Evolutionary conservation across 2,797 vertebrate genomes (phyloP), one percentile per base, ranked within the genome.

Genomic region (Pitangus sulphuratus): DNA sequence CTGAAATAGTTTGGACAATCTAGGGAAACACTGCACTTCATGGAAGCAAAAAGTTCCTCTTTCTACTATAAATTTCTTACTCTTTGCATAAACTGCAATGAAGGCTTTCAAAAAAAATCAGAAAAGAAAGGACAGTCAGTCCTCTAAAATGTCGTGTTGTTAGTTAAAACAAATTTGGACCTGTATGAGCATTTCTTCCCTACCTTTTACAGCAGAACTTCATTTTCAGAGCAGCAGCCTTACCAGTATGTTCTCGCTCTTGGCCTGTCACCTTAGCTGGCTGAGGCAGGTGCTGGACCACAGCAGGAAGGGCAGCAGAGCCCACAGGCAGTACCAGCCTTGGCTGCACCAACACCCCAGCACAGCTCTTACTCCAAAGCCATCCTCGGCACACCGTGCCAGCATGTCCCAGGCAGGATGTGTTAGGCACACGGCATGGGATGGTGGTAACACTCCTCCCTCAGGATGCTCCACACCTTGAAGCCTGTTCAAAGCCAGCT

Each of bases 351-450:
- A 35, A 12, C 1, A 6, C 35, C 6, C 24, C 22, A 13, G 65
- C 68, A 35, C 2, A 7, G n/a, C 12, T 45, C 39, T 70, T 33
- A 6, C 17, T 25, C 42, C 84, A 53, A 33, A 58, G 51, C 61
- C 44, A 31, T 8, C 8, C n/a, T 22, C 22, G 30, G 42, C 44
- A 54, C 48, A 40, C 22, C 53, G 25, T 1, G 1, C 12, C 68
- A 51, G 4, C 3, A 6, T 4, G 17, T 8, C 62, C 37, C 0
- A 1, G 62, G 4, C 5, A 65, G 61, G 56, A 51, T 74, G 28
- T 12, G 13, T 20, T 2, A 47, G 58, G 24, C 5, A 25, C 14
- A 12, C 0, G 5, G 51, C 57, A 57, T 4, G 2, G 47, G 39
- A 12, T 4, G 26, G 58, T 16, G 17, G 7, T 14, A 42, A 75